phyloP scores from a whole-genome alignment of 2,888 invertebrate genomes.

The Tetranychus piercei region DNA sequence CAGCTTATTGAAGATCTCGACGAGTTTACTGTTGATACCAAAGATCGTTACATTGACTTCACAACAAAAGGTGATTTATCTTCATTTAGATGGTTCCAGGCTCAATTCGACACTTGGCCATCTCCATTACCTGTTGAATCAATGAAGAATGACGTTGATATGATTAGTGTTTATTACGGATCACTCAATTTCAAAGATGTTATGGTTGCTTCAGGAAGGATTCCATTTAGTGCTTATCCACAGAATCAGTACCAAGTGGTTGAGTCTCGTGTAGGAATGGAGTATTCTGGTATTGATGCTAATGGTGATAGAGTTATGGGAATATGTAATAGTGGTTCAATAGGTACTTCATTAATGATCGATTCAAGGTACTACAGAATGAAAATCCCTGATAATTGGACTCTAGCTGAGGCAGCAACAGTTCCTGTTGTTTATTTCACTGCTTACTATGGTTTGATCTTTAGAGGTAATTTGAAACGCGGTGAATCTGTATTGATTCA shows the following conservation, averaged over 20 bases:
- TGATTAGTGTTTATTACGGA: slow-evolving; percentile 49
- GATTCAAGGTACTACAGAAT: slow-evolving; percentile 44
- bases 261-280: slow-evolving; percentile 38
- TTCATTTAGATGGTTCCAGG: slow-evolving; percentile 50
- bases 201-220: slow-evolving; percentile 88
- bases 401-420: slow-evolving; percentile 34
- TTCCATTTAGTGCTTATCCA: slow-evolving; percentile 87
- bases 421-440: slow-evolving; percentile 36
- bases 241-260: slow-evolving; percentile 41
- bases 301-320: slow-evolving; percentile 32
- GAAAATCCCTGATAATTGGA: slow-evolving; percentile 33
- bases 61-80: slow-evolving; percentile 37
- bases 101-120: slow-evolving; percentile 48
- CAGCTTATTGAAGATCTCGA: neutral
- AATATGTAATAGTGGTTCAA: slow-evolving; percentile 32
- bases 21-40: slow-evolving; percentile 20
- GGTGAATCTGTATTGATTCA: slow-evolving; percentile 35
- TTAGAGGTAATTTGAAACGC: slow-evolving; percentile 34
- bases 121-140: slow-evolving; percentile 40
- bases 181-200: slow-evolving; percentile 75
- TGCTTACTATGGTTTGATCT: slow-evolving; percentile 38
- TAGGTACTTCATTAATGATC: slow-evolving; percentile 36
- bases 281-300: slow-evolving; percentile 30
- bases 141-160: slow-evolving; percentile 39
- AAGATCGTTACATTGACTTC: slow-evolving; percentile 38